Conservation (phyloP, 2,113 vertebrate species). For the Neolamprologus variostigma region DNA sequence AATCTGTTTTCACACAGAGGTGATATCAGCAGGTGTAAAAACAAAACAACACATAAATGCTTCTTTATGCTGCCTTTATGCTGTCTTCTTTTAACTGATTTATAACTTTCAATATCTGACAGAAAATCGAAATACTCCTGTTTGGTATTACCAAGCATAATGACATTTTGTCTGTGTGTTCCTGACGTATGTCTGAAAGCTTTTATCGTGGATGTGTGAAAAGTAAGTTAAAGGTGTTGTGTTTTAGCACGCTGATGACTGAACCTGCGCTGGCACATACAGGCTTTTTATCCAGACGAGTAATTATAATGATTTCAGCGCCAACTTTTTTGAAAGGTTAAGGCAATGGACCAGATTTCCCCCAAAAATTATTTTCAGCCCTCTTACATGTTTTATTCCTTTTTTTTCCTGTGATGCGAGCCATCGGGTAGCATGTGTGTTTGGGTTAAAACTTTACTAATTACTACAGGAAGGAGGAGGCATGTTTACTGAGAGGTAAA, state of each 20-base stretch:
- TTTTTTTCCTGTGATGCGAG: neutral
- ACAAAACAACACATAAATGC: neutral
- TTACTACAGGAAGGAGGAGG: neutral
- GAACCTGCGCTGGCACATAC: neutral
- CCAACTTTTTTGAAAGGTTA: neutral
- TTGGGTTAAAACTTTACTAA: neutral
- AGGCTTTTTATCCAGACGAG: neutral
- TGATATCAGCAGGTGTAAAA: neutral
- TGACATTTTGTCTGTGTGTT: neutral
- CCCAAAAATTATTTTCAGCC: fast-evolving
- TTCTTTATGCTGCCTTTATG: neutral
- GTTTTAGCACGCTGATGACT: neutral
- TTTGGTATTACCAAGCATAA: neutral
- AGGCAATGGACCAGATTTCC: neutral
- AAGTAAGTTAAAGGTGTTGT: neutral
- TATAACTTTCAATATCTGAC: neutral
- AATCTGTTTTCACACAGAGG: neutral
- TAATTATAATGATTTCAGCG: neutral
- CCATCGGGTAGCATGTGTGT: neutral
- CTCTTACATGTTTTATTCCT: neutral
- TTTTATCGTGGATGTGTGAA: neutral
- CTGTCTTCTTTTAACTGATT: neutral
- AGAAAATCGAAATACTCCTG: neutral
- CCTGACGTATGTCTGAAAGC: neutral
- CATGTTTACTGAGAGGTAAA: neutral